These are phyloP conservation scores for Oryzias javanicus DNA, from an alignment of 2,113 vertebrate species.

Conservation along the genomic window DNA sequence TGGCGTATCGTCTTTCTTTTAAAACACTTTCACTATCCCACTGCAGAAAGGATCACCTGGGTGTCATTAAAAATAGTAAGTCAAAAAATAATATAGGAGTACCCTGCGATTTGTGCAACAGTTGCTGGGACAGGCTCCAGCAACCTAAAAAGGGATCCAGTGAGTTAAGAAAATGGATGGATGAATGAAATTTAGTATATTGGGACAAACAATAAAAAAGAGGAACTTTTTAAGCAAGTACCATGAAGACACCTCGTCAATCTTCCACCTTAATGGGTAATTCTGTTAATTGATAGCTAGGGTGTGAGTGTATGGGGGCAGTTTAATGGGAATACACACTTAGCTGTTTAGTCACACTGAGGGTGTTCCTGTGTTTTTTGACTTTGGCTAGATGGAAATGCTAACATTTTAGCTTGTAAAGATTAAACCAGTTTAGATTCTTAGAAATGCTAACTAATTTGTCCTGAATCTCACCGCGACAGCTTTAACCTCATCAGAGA, in stretches of 20 bases:
- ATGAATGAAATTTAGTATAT: conserved; percentile 30
- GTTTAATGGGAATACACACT: conserved; percentile 3
- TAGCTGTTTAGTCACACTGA: conserved; percentile 10
- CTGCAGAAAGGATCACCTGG: conserved; percentile 56
- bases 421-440: conserved; percentile 25
- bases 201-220: conserved; percentile 9
- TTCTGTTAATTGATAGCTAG: not conserved
- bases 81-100: not conserved
- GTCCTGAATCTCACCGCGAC: not conserved
- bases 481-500: not conserved
- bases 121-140: too few relatives aligned
- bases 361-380: conserved; percentile 4
- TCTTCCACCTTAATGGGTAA: conserved; percentile 15
- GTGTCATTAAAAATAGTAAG: conserved; percentile 59
- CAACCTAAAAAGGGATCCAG: too few relatives aligned
- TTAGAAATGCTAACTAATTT: conserved; percentile 13
- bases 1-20: conserved; percentile 69
- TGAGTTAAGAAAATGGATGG: conserved; percentile 14
- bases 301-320: too few relatives aligned
- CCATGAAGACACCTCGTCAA: conserved; percentile 17
- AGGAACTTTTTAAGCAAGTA: conserved; percentile 12
- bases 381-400: conserved; percentile 4
- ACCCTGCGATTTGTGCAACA: not conserved
- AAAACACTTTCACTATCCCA: conserved; percentile 61
- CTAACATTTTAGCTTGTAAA: conserved; percentile 21